A percentile compares a stretch with the other conserved stretches of the same genome.
Conservation (phyloP, 2,113 vertebrate genomes). For the Xiphorhynchus elegans region DNA sequence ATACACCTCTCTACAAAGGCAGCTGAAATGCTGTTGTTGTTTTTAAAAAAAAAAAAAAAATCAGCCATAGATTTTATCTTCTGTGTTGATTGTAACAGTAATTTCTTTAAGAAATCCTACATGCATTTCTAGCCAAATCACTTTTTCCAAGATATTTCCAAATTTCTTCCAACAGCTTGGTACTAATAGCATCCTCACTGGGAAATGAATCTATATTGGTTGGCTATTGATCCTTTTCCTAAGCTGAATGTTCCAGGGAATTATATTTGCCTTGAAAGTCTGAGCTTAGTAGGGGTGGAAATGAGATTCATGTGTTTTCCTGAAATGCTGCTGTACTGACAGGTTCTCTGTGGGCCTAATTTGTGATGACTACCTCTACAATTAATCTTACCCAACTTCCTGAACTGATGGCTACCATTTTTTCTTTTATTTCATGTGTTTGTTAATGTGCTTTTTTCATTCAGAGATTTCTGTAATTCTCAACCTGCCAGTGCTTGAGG, state of each 20-base stretch:
- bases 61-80: fast-evolving
- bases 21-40: not conserved
- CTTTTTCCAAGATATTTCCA: not conserved
- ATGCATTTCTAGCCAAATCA: not conserved
- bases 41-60: not conserved
- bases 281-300: not conserved
- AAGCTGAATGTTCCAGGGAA: not conserved
- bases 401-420: not conserved
- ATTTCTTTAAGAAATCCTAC: not conserved
- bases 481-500: not conserved
- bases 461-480: not conserved
- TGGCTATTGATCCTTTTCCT: not conserved
- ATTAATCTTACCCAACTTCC: not conserved
- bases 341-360: not conserved
- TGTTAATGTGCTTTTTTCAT: not conserved
- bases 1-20: not conserved
- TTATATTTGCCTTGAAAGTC: not conserved
- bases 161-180: not conserved
- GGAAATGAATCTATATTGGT: not conserved
- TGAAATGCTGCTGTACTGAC: fast-evolving
- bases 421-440: not conserved
- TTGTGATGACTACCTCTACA: not conserved
- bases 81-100: not conserved
- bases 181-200: not conserved
- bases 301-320: not conserved